Base-by-base conservation (phyloP, 2,113 vertebrate genomes). In the Anolis sagrei region DNA sequence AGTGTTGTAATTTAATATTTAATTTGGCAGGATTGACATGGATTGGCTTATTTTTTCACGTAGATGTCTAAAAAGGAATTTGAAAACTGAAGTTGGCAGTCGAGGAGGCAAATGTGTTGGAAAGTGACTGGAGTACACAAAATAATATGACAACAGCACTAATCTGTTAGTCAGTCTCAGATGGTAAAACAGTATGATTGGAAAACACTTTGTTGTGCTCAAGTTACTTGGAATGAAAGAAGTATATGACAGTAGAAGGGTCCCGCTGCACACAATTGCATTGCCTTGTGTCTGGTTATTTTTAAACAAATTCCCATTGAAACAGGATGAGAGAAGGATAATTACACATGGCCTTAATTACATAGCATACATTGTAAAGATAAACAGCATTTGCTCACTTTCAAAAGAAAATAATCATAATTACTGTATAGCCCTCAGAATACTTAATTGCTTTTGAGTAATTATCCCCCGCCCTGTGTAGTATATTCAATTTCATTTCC, bases 391-490 rank as follows among this genome's bases (percentile, higher is more conserved):
- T 92, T 86, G 78, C 86, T 84, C 62, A 2, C 86, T 94, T 92
- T 90, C 84, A 49, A 86, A 94, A 93, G 82, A 90, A 94, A 94
- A 95, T 93, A 93, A 93, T 91, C 85, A 84, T 92, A 91, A 93
- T 94, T 93, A 92, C 79, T 86, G 54, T 82, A 86, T 80, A 93
- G 85, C 18, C 77, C 88, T 92, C 79, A 87, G 86, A 89, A 91
- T 90, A 85, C 90, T 91, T 91, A 94, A 94, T 92, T 94, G 90
- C 79, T 81, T 90, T 89, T 88, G 87, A 93, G 73, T 93, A 92
- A 94, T 93, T 93, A 93, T 72, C 74, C 83, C n/a, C 36, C 11
- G 3, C 79, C 74, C 85, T 85, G 89, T 87, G 90, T 39, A 32
- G 7, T 76, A 25, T 85, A 72, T 86, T 91, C 83, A 87, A 81